Conservation (phyloP, 2,888 invertebrate genomes). For the Venusia cambrica region DNA sequence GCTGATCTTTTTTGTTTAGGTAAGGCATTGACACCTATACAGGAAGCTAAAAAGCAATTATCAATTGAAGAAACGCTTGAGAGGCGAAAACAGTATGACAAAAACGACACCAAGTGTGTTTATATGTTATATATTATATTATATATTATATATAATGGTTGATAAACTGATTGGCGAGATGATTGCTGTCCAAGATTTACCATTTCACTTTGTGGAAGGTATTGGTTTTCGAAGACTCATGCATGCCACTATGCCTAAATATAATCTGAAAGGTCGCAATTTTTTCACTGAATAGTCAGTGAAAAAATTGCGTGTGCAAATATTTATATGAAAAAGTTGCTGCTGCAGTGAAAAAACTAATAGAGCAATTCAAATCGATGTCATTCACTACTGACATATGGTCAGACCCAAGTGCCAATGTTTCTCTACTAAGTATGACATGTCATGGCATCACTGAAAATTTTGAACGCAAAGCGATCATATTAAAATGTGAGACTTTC, state of each 20-base stretch:
- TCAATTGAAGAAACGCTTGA: conserved; percentile 24
- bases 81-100: too few relatives aligned
- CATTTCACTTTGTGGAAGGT: conserved; percentile 29
- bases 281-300: conserved; percentile 25
- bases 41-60: conserved; percentile 23
- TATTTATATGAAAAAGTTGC: conserved; percentile 23
- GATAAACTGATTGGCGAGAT: conserved; percentile 27
- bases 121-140: conserved; percentile 26
- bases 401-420: conserved; percentile 19
- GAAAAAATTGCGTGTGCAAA: too few relatives aligned
- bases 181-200: conserved; percentile 28
- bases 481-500: neutral
- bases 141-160: conserved; percentile 24
- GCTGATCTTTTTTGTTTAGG: too few relatives aligned
- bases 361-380: conserved; percentile 23
- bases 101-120: too few relatives aligned
- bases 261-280: conserved; percentile 25
- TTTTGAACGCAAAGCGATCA: neutral
- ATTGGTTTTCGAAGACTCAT: conserved; percentile 27
- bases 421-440: conserved; percentile 24
- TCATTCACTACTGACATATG: conserved; percentile 26
- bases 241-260: conserved; percentile 23
- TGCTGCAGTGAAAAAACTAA: conserved; percentile 20
- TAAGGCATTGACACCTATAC: neutral
- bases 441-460: conserved; percentile 15